phyloP scores from a whole-genome alignment of 2,888 invertebrate genomes.

The Rhagium mordax region DNA sequence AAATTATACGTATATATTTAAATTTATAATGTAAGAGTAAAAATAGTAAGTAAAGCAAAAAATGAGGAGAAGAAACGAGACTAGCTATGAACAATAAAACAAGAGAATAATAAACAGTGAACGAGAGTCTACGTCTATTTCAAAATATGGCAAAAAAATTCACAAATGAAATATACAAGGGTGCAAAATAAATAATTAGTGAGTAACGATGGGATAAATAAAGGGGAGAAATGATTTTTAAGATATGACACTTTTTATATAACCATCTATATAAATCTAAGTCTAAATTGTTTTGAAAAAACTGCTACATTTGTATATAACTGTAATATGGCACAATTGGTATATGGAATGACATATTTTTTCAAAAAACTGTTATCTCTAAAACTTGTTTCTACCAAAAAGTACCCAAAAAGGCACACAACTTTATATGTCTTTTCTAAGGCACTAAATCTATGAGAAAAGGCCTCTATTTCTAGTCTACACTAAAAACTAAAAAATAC shows the following conservation, averaged over 20 bases:
- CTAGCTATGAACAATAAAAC: slow-evolving; percentile 62
- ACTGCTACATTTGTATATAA: slow-evolving; percentile 50
- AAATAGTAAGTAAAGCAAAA: slow-evolving; percentile 49
- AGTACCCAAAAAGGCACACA: slow-evolving; percentile 63
- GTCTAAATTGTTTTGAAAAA: slow-evolving; percentile 47
- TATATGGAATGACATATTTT: slow-evolving; percentile 55
- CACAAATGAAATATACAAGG: slow-evolving; percentile 62
- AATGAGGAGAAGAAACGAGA: slow-evolving; percentile 59
- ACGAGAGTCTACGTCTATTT: slow-evolving; percentile 50
- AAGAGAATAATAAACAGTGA: slow-evolving; percentile 50
- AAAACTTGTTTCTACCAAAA: slow-evolving; percentile 52
- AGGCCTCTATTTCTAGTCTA: slow-evolving; percentile 62
- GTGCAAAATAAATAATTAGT: slow-evolving; percentile 57
- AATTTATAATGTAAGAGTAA: slow-evolving; percentile 49
- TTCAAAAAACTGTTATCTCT: slow-evolving; percentile 46
- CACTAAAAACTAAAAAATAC: slow-evolving; percentile 52
- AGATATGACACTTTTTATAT: slow-evolving; percentile 57
- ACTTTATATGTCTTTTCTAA: slow-evolving; percentile 68
- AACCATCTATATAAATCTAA: slow-evolving; percentile 50
- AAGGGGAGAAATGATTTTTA: slow-evolving; percentile 44
- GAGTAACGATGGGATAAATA: slow-evolving; percentile 52
- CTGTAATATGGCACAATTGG: slow-evolving; percentile 58
- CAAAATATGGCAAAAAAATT: slow-evolving; percentile 66
- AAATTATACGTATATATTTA: slow-evolving; percentile 37
- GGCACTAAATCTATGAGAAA: slow-evolving; percentile 66